Evolutionary conservation across 2,888 invertebrate genomes (phyloP).

Genomic region (Chrysina gloriosa): DNA sequence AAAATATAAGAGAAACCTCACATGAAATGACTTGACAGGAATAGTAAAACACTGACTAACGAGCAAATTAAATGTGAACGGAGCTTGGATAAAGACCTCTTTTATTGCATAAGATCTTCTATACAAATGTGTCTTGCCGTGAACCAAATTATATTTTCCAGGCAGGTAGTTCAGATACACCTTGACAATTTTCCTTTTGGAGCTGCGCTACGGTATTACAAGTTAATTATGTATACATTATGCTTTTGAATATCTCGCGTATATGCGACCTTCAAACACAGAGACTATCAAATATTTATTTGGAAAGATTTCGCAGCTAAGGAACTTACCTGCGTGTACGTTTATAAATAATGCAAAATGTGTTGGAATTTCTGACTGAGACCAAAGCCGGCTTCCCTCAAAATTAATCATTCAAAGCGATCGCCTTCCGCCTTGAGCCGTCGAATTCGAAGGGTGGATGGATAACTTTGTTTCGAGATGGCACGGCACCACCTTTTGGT

Average conservation of each 20-base stretch:
- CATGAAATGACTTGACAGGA: too few relatives aligned
- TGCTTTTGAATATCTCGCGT: neutral
- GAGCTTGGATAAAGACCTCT: too few relatives aligned
- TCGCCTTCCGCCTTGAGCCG: slow-evolving; percentile 21
- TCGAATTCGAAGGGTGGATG: slow-evolving; percentile 2
- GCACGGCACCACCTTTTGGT: neutral
- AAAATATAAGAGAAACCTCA: too few relatives aligned
- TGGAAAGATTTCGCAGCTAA: neutral
- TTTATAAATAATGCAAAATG: slow-evolving; percentile 25
- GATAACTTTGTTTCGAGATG: slow-evolving; percentile 16
- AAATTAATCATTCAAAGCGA: slow-evolving; percentile 36
- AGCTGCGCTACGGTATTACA: too few relatives aligned
- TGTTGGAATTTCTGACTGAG: slow-evolving; percentile 7
- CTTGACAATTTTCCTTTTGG: too few relatives aligned
- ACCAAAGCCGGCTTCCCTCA: slow-evolving; percentile 11
- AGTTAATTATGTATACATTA: slow-evolving; percentile 1
- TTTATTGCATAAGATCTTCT: too few relatives aligned
- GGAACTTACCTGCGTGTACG: neutral
- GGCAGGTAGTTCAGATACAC: too few relatives aligned
- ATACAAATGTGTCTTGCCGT: too few relatives aligned
- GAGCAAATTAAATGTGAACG: too few relatives aligned
- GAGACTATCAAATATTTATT: slow-evolving; percentile 14
- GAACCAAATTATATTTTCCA: too few relatives aligned
- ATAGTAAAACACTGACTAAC: too few relatives aligned
- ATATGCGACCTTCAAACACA: neutral